Evolutionary conservation across 2,113 vertebrate species (phyloP), one percentile per base, ranked within the genome.

Genomic region (Eira barbara): DNA sequence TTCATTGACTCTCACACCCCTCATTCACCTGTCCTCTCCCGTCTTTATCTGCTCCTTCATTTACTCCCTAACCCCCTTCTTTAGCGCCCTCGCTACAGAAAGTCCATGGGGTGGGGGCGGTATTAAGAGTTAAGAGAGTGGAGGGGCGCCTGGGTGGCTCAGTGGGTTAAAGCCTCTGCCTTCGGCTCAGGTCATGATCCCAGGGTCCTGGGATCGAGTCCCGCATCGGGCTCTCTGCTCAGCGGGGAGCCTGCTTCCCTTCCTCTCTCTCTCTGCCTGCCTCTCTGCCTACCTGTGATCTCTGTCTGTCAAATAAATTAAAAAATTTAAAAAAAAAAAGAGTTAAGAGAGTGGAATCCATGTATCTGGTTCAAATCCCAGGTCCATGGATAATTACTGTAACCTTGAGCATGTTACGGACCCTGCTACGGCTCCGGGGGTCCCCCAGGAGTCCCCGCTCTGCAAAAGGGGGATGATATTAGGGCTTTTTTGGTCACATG

Each of bases 351-450:
- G 55, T 12, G 17, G 94, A 93, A n/a, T 39, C 65, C 34, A 11
- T 2, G 23, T 4, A 42, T n/a, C 85, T 96, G 59, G 45, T 91
- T 91, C 91, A 57, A 84, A 84, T 59, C 59, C 73, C 18, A 31
- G 36, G 29, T 69, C 57, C 11, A n/a, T 42, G 7, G 34, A 23
- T 29, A n/a, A 7, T 5, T 21, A 17, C 34, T 20, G 34, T 78
- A 31, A 29, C 34, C 18, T 4, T 9, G 17, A 79, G 31, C 9
- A 31, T 29, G 31, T 18, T 29, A 29, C 14, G 12, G 1, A 57
- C 23, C 42, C 34, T 2, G 1, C 73, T n/a, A 3, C 14, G 20
- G 45, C 83, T 96, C 52, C 4, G 78, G 74, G 42, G 14, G 27
- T 31, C 25, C 73, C 42, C 74, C 42, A 29, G 14, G 14, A 17